Evolutionary conservation across 2,797 vertebrate genomes (phyloP).

Genomic region (Coreius guichenoti): DNA sequence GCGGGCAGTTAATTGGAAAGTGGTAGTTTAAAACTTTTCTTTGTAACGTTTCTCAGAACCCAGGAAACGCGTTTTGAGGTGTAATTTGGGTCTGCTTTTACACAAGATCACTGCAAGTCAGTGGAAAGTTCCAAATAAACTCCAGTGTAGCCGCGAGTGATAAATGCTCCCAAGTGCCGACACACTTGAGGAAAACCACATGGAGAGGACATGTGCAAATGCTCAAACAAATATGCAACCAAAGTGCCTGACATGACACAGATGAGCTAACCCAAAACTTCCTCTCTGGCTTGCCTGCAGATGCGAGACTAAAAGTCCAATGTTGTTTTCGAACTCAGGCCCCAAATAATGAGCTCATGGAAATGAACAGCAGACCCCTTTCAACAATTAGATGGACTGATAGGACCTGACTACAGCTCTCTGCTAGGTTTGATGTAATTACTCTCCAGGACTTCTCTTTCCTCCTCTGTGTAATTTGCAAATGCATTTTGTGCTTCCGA

Average conservation of each 20-base stretch:
- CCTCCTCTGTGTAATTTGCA: constrained; percentile 75
- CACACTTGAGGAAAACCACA: constrained; percentile 66
- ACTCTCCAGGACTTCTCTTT: constrained; percentile 75
- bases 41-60: constrained; percentile 27
- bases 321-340: constrained; percentile 63
- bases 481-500: constrained; percentile 76
- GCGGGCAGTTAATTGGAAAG: neutral
- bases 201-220: constrained; percentile 67
- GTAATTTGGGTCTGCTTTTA: constrained; percentile 50
- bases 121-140: constrained; percentile 64
- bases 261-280: constrained; percentile 67
- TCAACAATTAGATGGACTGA: constrained; percentile 76
- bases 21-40: neutral
- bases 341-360: constrained; percentile 75
- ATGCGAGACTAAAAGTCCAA: constrained; percentile 60
- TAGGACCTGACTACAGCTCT: constrained; percentile 68
- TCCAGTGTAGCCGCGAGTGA: constrained; percentile 58
- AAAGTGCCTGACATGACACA: constrained; percentile 67
- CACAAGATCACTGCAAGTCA: constrained; percentile 52
- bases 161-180: constrained; percentile 64
- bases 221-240: constrained; percentile 64
- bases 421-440: constrained; percentile 76
- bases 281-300: constrained; percentile 62
- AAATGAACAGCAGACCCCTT: constrained; percentile 70
- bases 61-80: constrained; percentile 40